Conservation (phyloP, 2,888 invertebrate species). For the Lampropteryx suffumata region DNA sequence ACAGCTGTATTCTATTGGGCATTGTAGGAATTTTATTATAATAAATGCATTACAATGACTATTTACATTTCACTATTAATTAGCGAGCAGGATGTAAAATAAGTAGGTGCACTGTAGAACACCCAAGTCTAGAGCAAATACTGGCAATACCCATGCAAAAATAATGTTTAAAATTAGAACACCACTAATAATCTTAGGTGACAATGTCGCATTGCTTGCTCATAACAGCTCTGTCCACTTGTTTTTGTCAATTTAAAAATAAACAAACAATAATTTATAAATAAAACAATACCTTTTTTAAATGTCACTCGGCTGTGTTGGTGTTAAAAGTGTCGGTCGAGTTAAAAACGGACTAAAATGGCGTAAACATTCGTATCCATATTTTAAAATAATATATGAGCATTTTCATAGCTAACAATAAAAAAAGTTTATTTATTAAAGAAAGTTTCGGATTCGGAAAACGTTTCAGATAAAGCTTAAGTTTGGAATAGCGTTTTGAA, state of each 20-base stretch:
- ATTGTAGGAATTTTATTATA: too few relatives aligned
- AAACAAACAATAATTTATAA: constrained; percentile 31
- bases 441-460: constrained; percentile 33
- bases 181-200: constrained; percentile 65
- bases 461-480: constrained; percentile 28
- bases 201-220: constrained; percentile 67
- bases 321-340: background rate
- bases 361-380: background rate
- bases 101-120: constrained; percentile 51
- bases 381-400: background rate
- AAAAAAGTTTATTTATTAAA: constrained; percentile 12
- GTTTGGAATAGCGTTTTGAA: constrained; percentile 20
- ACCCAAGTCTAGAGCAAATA: constrained; percentile 29
- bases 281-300: constrained; percentile 27
- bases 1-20: too few relatives aligned
- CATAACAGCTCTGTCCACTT: constrained; percentile 36
- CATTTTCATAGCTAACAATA: constrained; percentile 23
- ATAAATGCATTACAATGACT: too few relatives aligned
- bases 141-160: constrained; percentile 44
- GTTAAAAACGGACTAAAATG: too few relatives aligned
- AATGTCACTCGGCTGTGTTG: background rate
- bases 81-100: too few relatives aligned
- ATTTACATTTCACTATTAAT: too few relatives aligned
- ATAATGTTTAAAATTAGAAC: constrained; percentile 51
- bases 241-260: constrained; percentile 32